Conservation (phyloP, 2,888 invertebrate species). For the Nasonia oneida region DNA sequence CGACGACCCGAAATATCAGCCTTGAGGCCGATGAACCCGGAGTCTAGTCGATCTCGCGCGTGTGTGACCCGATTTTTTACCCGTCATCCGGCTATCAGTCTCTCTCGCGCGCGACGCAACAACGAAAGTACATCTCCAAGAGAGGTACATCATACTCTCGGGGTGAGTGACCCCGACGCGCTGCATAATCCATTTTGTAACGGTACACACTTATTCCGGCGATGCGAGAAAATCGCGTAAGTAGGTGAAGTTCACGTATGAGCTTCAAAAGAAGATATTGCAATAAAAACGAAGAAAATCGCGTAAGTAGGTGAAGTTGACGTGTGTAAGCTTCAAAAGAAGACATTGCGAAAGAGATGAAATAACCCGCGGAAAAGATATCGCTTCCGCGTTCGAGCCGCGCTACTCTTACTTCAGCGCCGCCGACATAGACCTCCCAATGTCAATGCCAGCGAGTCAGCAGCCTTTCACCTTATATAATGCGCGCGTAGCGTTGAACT, state of each 20-base stretch:
- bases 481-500: conserved; percentile 61
- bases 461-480: conserved; percentile 80
- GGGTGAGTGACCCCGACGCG: conserved; percentile 76
- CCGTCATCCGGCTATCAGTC: not conserved
- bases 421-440: conserved; percentile 66
- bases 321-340: too few relatives aligned
- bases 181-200: conserved; percentile 79
- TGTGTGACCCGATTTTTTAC: conserved; percentile 15
- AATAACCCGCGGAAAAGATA: conserved; percentile 69
- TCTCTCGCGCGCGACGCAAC: not conserved
- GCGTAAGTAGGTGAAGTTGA: too few relatives aligned
- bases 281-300: too few relatives aligned
- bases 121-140: conserved; percentile 27
- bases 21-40: conserved; percentile 52
- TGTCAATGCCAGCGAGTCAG: conserved; percentile 78
- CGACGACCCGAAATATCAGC: not conserved
- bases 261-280: too few relatives aligned
- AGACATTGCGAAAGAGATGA: conserved; percentile 76
- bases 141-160: conserved; percentile 72
- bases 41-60: not conserved
- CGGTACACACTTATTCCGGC: conserved; percentile 75
- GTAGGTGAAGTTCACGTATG: too few relatives aligned
- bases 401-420: not conserved
- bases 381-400: conserved; percentile 59
- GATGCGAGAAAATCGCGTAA: too few relatives aligned